These are phyloP conservation scores for Lymantria dispar DNA, from an alignment of 2,888 invertebrate genomes.

Conservation along the genomic window DNA sequence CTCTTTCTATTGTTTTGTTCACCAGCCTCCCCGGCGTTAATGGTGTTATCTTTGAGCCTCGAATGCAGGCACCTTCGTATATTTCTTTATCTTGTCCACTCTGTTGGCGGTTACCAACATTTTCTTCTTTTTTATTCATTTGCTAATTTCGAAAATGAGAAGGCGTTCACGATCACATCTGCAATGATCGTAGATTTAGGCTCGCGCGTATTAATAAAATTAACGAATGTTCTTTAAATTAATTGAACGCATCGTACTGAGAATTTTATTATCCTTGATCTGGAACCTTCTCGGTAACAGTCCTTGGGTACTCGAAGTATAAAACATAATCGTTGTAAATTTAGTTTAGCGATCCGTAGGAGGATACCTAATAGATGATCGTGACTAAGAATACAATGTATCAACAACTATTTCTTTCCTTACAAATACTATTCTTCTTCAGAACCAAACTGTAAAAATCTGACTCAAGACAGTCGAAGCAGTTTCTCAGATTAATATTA, in stretches of 20 bases:
- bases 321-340: background rate
- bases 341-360: no score
- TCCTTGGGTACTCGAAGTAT: conserved; percentile 23
- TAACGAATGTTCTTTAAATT: conserved; percentile 79
- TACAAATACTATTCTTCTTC: no score
- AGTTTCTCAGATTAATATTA: no score
- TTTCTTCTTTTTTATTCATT: conserved; percentile 69
- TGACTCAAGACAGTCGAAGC: no score
- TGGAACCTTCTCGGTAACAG: conserved; percentile 51
- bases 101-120: conserved; percentile 68
- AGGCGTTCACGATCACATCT: conserved; percentile 74
- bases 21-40: conserved; percentile 76
- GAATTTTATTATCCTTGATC: conserved; percentile 69
- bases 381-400: no score
- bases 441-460: no score
- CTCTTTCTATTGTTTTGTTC: conserved; percentile 70
- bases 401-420: no score
- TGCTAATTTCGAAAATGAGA: conserved; percentile 82
- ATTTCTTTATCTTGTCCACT: conserved; percentile 81
- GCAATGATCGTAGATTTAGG: conserved; percentile 73
- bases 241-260: conserved; percentile 70
- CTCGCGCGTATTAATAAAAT: conserved; percentile 76
- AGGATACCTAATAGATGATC: no score
- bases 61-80: conserved; percentile 80
- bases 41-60: conserved; percentile 78